Percentiles rank a stretch among this genome's conserved stretches.
Conservation (phyloP, 2,113 vertebrate genomes). For the Scomber scombrus region DNA sequence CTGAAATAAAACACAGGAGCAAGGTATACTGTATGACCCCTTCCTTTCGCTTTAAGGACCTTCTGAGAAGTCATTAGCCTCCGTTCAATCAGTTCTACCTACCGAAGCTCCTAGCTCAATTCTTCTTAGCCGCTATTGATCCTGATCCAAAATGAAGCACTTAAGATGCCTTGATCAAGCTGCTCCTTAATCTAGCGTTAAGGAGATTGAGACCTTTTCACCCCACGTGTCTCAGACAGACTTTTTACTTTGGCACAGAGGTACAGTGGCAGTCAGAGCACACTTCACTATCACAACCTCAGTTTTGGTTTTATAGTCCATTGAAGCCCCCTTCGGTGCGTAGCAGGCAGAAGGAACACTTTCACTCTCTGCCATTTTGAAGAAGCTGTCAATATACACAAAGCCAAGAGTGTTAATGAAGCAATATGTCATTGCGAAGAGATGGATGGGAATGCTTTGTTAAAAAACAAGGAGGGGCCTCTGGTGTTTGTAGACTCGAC, state of each 20-base stretch:
- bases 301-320: constrained; percentile 39
- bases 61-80: constrained; percentile 74
- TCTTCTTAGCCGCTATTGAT: constrained; percentile 78
- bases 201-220: constrained; percentile 78
- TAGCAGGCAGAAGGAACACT: constrained; percentile 41
- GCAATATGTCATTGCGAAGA: constrained; percentile 53
- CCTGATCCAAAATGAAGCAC: constrained; percentile 77
- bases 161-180: constrained; percentile 81
- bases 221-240: constrained; percentile 63
- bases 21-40: constrained; percentile 27
- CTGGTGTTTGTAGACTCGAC: constrained; percentile 23
- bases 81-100: constrained; percentile 76
- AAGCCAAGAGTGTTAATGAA: constrained; percentile 68
- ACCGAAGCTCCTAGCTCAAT: constrained; percentile 68
- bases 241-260: constrained; percentile 56
- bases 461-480: constrained; percentile 49
- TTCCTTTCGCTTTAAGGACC: constrained; percentile 39
- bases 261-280: constrained; percentile 55
- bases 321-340: constrained; percentile 61
- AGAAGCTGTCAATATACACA: constrained; percentile 60
- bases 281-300: constrained; percentile 35
- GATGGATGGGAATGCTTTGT: constrained; percentile 53
- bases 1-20: constrained; percentile 22
- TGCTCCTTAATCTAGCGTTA: constrained; percentile 77
- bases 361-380: constrained; percentile 66